Percentiles rank a stretch among this genome's conserved stretches.
Evolutionary conservation across 2,888 invertebrate species (phyloP).

Genomic region (Drosophila monieri): DNA sequence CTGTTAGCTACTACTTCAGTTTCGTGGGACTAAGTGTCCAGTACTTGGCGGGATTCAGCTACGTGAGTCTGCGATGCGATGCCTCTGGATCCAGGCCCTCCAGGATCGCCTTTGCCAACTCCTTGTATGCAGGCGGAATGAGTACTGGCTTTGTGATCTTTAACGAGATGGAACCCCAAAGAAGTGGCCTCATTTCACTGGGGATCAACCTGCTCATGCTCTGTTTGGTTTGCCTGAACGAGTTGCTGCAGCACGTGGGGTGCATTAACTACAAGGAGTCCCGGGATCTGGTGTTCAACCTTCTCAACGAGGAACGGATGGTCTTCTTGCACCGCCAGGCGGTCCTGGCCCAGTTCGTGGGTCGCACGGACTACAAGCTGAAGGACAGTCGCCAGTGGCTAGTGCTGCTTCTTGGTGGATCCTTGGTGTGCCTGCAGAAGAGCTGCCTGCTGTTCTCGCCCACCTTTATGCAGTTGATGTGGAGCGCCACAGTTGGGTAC

Average conservation of each 20-base stretch:
- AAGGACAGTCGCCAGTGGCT: conserved; percentile 69
- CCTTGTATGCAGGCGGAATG: conserved; percentile 64
- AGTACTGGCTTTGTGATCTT: conserved; percentile 69
- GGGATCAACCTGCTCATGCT: conserved; percentile 58
- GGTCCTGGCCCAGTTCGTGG: conserved; percentile 68
- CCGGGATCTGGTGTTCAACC: conserved; percentile 74
- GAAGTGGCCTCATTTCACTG: conserved; percentile 66
- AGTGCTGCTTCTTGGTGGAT: conserved; percentile 60
- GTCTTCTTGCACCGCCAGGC: conserved; percentile 67
- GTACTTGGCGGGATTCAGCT: conserved; percentile 73
- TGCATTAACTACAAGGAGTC: conserved; percentile 75
- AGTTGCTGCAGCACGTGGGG: conserved; percentile 71
- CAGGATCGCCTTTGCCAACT: conserved; percentile 71
- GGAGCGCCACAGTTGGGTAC: conserved; percentile 69
- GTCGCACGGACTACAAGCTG: conserved; percentile 67
- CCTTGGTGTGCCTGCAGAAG: conserved; percentile 60
- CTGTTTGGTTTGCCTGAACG: conserved; percentile 65
- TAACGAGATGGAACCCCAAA: conserved; percentile 71
- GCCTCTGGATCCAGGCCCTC: conserved; percentile 69
- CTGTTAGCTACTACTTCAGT: conserved; percentile 75
- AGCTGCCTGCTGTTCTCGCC: conserved; percentile 64
- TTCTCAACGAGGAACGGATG: conserved; percentile 76
- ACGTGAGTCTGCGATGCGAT: conserved; percentile 73
- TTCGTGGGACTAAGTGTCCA: conserved; percentile 69
- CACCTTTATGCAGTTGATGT: conserved; percentile 66